Evolutionary conservation across 2,888 invertebrate genomes (phyloP).

Genomic region (Theretra japonica): DNA sequence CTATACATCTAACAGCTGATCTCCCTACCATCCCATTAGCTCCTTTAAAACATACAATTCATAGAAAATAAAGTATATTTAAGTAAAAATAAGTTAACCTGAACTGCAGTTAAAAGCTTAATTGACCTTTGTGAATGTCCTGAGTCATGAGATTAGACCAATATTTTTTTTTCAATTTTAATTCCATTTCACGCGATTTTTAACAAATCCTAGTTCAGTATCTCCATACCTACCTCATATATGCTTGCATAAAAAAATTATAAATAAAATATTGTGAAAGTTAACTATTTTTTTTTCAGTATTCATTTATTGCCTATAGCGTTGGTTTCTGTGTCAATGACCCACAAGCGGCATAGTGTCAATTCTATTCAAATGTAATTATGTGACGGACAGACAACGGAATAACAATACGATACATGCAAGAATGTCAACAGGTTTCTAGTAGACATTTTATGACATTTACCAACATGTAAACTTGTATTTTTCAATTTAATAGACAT

Average conservation of each 20-base stretch:
- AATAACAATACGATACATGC: constrained; percentile 5
- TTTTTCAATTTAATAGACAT: neutral
- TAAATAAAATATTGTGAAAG: neutral
- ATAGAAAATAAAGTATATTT: too few relatives aligned
- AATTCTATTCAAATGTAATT: constrained; percentile 24
- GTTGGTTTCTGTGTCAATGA: constrained; percentile 14
- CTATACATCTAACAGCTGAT: too few relatives aligned
- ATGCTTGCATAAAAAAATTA: neutral
- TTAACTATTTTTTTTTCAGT: neutral
- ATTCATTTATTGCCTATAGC: neutral
- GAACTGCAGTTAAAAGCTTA: too few relatives aligned
- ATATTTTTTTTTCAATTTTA: too few relatives aligned
- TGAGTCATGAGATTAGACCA: too few relatives aligned
- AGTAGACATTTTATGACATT: neutral
- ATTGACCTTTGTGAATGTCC: too few relatives aligned
- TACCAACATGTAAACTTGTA: neutral
- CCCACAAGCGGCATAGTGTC: constrained; percentile 5
- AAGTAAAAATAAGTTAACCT: too few relatives aligned
- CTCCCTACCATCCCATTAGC: too few relatives aligned
- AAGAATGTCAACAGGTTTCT: constrained; percentile 7
- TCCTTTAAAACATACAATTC: too few relatives aligned
- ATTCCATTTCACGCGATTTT: too few relatives aligned
- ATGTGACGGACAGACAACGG: constrained; percentile 7
- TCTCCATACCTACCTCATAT: neutral
- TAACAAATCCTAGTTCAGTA: too few relatives aligned